Evolutionary conservation across 35 echinoderm and acorn worm genomes (phyloP), one percentile per base, ranked within the genome.

Genomic region (Heliocidaris erythrogramma): DNA sequence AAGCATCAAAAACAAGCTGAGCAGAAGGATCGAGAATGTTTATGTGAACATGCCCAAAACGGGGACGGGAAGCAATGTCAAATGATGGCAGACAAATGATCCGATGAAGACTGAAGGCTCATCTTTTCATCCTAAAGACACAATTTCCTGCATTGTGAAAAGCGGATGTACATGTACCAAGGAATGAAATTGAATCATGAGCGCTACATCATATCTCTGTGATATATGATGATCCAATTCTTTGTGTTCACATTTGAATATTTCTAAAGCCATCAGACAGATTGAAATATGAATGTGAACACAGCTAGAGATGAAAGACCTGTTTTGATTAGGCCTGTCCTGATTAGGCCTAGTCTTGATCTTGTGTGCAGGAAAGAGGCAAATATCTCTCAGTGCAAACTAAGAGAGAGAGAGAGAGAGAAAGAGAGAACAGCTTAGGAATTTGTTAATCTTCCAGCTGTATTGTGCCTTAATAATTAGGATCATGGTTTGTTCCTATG

Each of bases 1-100:
- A 24, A 92, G 29, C 50, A 92, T 92, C 16, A 92, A 92, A n/a
- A 92, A 92, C 49, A 92, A 59, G 49, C 91, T 92, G 5, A 59
- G 91, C 17, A 32, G 87, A 31, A 48, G 87, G 47, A 48, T 89
- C 31, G 87, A 89, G 47, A 49, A 92, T 27, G 47, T 92, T 29
- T 92, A 92, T 59, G 48, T 92, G 91, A 92, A 92, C n/a, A 92
- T 92, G 91, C 91, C 91, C 16, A 92, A 92, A 59, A 30, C 91
- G 17, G 50, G 48, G 91, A 92, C 50, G 17, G 48, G 48, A 48
- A 92, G 29, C 32, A 89, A 89, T 18, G 87, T 89, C 87, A 89
- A 89, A 89, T 89, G 87, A 89, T 89, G 87, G 11, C 47, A 24
- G 65, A 78, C 65, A 24, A 78, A 78, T 27, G 65, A 7, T 24